Evolutionary conservation across 2,113 vertebrate genomes (phyloP), one percentile per base, ranked within the genome.

Genomic region (Mesitornis unicolor): DNA sequence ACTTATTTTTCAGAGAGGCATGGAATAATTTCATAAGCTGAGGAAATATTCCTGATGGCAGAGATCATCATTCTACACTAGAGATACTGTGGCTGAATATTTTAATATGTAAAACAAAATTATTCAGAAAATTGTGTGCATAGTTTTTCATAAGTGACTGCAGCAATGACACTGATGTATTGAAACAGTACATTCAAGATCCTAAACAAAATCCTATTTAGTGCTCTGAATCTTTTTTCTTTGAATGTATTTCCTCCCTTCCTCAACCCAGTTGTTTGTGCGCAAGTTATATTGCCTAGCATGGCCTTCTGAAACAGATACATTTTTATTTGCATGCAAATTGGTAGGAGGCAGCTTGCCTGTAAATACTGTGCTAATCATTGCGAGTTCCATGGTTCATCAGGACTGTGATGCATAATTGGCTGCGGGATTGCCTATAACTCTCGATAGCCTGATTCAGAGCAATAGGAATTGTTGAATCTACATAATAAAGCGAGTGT

Each of bases 361-460:
- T 95, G 93, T 96, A 97, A 98, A 97, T 97, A 95, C 95, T 82
- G 81, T 86, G 95, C 93, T 98, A 97, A 98, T 98, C 93, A 98
- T 97, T 96, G 71, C 90, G 95, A 94, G 84, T 89, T 91, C 93
- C 57, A 6, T 65, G 73, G 88, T 88, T 98, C 96, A 98, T 98
- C 97, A 98, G 92, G 94, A 93, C 87, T 74, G 90, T 51, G 93
- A 26, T 48, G 84, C 93, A 82, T 97, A 97, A 98, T 96, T 98
- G 97, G 96, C 95, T 92, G 48, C 6, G 0, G 88, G 93, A 95
- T 95, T 95, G 96, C 84, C 61, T 43, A 10, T 93, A 94, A 93
- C 63, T 68, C 76, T 89, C 57, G 53, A 38, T 56, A 95, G 84
- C 82, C 87, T 97, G 88, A 97, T 97, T 96, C 96, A 86, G 93